Evolutionary conservation across 2,888 invertebrate genomes (phyloP).

Genomic region (Drosophila borborema): DNA sequence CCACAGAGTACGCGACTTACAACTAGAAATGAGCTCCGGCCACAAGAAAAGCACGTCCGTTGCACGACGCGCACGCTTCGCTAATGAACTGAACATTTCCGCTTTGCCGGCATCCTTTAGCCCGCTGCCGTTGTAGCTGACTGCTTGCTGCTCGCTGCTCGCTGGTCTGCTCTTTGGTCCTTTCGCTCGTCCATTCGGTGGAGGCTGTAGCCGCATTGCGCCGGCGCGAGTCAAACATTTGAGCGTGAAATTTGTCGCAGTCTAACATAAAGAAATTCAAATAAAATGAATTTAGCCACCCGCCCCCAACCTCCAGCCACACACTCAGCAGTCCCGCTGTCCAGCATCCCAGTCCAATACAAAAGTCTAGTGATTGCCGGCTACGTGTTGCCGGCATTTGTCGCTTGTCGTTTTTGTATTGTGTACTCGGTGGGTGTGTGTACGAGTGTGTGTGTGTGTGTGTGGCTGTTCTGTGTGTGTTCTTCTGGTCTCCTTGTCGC

Average conservation of each 20-base stretch:
- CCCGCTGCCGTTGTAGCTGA: constrained; percentile 1
- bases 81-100: constrained; percentile 83
- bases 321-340: constrained; percentile 53
- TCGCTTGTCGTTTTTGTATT: constrained; percentile 53
- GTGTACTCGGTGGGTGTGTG: constrained; percentile 29
- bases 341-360: constrained; percentile 25
- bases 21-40: constrained; percentile 29
- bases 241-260: constrained; percentile 78
- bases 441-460: constrained; percentile 22
- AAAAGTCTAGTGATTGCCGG: constrained; percentile 68
- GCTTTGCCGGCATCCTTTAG: constrained; percentile 80
- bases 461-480: constrained; percentile 37
- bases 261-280: constrained; percentile 29
- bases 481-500: constrained; percentile 60
- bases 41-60: constrained; percentile 72
- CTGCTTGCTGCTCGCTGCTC: neutral
- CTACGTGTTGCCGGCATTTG: constrained; percentile 81
- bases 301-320: constrained; percentile 24
- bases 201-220: constrained; percentile 69
- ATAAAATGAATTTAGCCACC: constrained; percentile 52
- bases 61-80: constrained; percentile 82
- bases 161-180: constrained; percentile 17
- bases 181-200: constrained; percentile 48
- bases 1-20: constrained; percentile 21
- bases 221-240: constrained; percentile 78